A percentile compares a stretch with the other conserved stretches of the same genome.
These are phyloP conservation scores for Pecten maximus DNA, from an alignment of 2,888 invertebrate species.

Conservation along the genomic window DNA sequence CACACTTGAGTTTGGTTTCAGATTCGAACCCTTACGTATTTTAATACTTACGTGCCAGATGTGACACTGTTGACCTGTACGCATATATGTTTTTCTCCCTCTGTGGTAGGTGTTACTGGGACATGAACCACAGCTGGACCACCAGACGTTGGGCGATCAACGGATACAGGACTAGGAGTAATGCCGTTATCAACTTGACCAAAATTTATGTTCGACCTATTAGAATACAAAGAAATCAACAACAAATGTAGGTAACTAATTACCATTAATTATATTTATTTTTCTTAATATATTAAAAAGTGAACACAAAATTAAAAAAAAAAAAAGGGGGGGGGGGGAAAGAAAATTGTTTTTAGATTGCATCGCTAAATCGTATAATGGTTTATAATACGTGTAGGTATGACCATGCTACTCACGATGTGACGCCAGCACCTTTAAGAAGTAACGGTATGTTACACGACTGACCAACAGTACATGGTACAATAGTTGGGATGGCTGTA, in stretches of 20 bases:
- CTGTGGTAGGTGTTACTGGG: slow-evolving; percentile 37
- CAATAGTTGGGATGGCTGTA: slow-evolving; percentile 38
- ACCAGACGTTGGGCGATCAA: slow-evolving; percentile 24
- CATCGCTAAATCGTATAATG: too few relatives aligned
- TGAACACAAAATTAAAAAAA: too few relatives aligned
- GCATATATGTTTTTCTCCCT: slow-evolving; percentile 44
- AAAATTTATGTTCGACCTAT: slow-evolving; percentile 37
- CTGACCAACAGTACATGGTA: slow-evolving; percentile 34
- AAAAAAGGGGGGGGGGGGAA: too few relatives aligned
- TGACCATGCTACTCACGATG: not conserved
- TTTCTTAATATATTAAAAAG: too few relatives aligned
- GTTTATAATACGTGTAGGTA: too few relatives aligned
- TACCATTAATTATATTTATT: too few relatives aligned
- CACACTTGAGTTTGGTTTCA: too few relatives aligned
- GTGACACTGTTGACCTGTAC: slow-evolving; percentile 23
- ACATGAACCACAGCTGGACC: slow-evolving; percentile 33
- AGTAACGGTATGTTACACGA: slow-evolving; percentile 43
- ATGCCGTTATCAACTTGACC: slow-evolving; percentile 47
- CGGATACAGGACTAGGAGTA: not conserved
- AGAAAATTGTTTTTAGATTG: too few relatives aligned
- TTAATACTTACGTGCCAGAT: not conserved
- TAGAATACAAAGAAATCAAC: not conserved
- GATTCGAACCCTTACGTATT: too few relatives aligned
- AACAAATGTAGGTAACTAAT: too few relatives aligned
- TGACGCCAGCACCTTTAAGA: slow-evolving; percentile 37